These are phyloP conservation scores for Tapirus terrestris DNA, from an alignment of 2,113 vertebrate species.

Conservation along the genomic window DNA sequence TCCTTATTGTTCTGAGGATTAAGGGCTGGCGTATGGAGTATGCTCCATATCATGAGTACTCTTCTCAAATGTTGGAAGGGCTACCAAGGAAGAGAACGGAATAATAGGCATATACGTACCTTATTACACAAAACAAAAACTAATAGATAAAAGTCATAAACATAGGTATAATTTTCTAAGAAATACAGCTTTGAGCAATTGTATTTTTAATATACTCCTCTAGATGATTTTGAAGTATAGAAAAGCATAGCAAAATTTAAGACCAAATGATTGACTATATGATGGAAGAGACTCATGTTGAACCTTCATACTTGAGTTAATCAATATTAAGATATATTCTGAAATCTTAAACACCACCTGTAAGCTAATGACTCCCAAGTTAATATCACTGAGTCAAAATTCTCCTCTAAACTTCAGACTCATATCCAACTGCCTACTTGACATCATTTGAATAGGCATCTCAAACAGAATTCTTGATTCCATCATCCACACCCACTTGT, in stretches of 20 bases:
- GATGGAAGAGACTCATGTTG: background rate
- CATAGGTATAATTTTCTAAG: background rate
- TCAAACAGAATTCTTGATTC: background rate
- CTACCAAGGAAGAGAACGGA: background rate
- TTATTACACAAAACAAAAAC: background rate
- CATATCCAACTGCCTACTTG: background rate
- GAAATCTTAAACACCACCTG: background rate
- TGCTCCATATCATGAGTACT: background rate
- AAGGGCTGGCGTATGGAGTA: background rate
- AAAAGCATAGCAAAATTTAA: background rate
- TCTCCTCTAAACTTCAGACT: background rate
- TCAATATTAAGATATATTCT: background rate
- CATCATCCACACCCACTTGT: background rate
- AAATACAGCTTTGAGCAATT: background rate
- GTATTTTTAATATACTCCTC: background rate
- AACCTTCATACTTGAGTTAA: background rate
- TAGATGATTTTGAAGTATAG: background rate
- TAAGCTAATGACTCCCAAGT: background rate
- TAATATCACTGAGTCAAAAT: background rate
- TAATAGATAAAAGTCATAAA: background rate
- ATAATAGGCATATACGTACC: background rate
- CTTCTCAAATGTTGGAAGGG: background rate
- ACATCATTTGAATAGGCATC: background rate
- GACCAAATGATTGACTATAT: background rate
- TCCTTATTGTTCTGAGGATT: background rate